Conservation (phyloP, 2,888 invertebrate genomes). For the Polydrusus pterygomalis region DNA sequence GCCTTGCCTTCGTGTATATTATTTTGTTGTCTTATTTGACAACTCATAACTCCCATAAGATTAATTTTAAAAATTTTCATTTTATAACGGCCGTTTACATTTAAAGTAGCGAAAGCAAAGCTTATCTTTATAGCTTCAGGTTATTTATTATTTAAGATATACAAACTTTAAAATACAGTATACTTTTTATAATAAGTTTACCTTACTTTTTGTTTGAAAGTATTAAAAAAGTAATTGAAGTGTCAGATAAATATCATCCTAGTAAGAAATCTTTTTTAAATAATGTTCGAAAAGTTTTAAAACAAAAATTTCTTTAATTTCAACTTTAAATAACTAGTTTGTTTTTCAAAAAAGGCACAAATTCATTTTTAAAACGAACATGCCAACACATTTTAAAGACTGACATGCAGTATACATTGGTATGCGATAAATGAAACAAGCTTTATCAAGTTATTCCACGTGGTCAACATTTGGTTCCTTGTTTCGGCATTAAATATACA, state of each 20-base stretch:
- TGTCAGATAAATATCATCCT: constrained; percentile 23
- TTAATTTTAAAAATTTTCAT: constrained; percentile 47
- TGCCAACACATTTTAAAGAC: background rate
- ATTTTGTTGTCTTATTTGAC: constrained; percentile 47
- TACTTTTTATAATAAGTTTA: constrained; percentile 39
- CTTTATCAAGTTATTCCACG: background rate
- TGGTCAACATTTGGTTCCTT: constrained; percentile 23
- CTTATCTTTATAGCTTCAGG: constrained; percentile 46
- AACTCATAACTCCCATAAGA: constrained; percentile 44
- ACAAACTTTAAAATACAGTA: constrained; percentile 36
- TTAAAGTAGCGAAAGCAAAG: constrained; percentile 45
- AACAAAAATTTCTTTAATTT: constrained; percentile 11
- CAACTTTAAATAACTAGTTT: background rate
- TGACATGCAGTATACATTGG: background rate
- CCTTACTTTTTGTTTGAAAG: constrained; percentile 38
- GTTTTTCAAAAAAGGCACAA: too few relatives aligned
- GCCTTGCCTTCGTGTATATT: constrained; percentile 41
- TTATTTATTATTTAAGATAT: constrained; percentile 48
- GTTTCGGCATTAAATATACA: constrained; percentile 22
- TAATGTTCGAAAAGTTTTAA: background rate
- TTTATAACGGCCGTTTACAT: constrained; percentile 46
- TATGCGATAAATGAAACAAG: constrained; percentile 1
- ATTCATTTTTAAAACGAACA: too few relatives aligned
- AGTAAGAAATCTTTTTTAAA: background rate
- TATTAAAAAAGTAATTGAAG: constrained; percentile 27